Base-by-base conservation (phyloP, 2,888 invertebrate species). In the Watsonalla binaria region DNA sequence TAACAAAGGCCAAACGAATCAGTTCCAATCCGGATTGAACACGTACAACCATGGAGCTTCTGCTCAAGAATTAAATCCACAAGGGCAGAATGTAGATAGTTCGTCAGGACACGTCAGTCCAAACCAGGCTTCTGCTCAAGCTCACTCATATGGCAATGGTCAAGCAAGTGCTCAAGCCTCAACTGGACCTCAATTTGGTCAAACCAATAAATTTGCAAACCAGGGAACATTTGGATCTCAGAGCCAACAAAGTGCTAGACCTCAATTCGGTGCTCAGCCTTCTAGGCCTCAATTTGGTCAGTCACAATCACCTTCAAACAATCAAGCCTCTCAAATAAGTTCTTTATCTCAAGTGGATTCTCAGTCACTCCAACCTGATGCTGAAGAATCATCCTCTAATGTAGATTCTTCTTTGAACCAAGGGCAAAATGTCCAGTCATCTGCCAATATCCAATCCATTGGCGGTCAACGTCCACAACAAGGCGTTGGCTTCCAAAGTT, bases 281-380 rank as follows among this genome's bases (percentile, higher is more conserved):
- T 47, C 49, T 8, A 37, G 57, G 55, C 35, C 55, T 42, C 37
- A 58, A 48, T 42, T 51, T 46, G 7, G 58, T 54, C 39, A 58
- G 54, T 33, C 57, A 53, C 47, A 34, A 13, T 52, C 52, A 14
- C 39, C 37, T 54, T 61, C 66, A n/a, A 58, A 61, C 0, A 14
- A 51, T 14, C 47, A 48, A 5, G 35, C 47, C 13, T 35, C 47
- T 13, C 34, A 34, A n/a, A 8, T 13, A 7, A 35, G n/a, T 11
- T 35, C 47, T n/a, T 34, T n/a, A 48, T 35, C 37, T 8, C 46
- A 47, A 47, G 24, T 14, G 7, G 35, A 15, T 46, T 14, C 57
- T 51, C 60, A 61, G 45, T 8, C 56, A 15, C 53, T 54, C 2
- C 63, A 63, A 7, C 55, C 57, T 51, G 59, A 62, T 50, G 60